phyloP scores from a whole-genome alignment of 1,140 invertebrate genomes.

The Calycopis cecrops region DNA sequence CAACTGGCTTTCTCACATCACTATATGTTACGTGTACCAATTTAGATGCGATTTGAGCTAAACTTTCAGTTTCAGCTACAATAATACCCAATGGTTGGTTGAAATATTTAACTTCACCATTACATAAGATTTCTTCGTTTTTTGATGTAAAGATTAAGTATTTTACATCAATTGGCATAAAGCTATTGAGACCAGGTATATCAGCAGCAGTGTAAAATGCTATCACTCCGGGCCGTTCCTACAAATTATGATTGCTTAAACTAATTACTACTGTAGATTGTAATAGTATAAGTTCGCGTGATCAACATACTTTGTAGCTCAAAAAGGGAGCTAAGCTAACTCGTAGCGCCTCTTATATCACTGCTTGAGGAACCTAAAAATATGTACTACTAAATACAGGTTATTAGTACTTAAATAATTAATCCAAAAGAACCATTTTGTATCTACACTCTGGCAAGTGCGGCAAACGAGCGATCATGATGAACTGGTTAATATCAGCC shows the following conservation, averaged over 20 bases:
- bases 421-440: constrained; percentile 40
- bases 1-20: constrained; percentile 36
- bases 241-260: too few relatives aligned
- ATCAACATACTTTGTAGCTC: constrained; percentile 72
- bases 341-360: constrained; percentile 77
- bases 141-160: constrained; percentile 28
- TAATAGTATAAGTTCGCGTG: too few relatives aligned
- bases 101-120: constrained; percentile 75
- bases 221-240: constrained; percentile 36
- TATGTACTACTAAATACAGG: constrained; percentile 75
- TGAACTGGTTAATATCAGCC: too few relatives aligned
- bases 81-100: constrained; percentile 85
- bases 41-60: constrained; percentile 79
- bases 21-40: constrained; percentile 80
- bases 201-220: constrained; percentile 80
- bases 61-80: constrained; percentile 77
- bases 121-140: constrained; percentile 74
- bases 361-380: constrained; percentile 76
- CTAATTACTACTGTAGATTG: too few relatives aligned
- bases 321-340: constrained; percentile 77
- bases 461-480: too few relatives aligned
- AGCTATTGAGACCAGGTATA: constrained; percentile 80
- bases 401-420: constrained; percentile 47
- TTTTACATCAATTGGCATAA: constrained; percentile 38
- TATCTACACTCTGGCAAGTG: constrained; percentile 31